phyloP scores from a whole-genome alignment of 1,140 invertebrate species.

The Drosophila melanogaster region DNA sequence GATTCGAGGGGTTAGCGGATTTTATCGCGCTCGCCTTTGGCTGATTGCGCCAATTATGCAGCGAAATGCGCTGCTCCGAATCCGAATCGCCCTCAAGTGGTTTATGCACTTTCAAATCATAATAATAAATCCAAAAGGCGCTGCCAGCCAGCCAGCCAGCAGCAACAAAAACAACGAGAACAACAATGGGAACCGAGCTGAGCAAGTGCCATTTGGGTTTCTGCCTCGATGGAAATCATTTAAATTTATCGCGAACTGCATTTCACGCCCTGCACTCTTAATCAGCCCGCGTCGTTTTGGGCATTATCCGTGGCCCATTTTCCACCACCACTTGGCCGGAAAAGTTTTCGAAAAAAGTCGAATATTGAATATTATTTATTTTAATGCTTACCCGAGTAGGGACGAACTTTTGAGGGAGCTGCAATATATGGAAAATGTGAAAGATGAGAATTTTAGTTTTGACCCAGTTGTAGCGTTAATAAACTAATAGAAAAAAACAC shows the following conservation, averaged over 20 bases:
- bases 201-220: slow-evolving; percentile 76
- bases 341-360: slow-evolving; percentile 34
- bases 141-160: slow-evolving; percentile 29
- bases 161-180: slow-evolving; percentile 10
- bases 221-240: slow-evolving; percentile 75
- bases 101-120: slow-evolving; percentile 82
- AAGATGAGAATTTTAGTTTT: slow-evolving; percentile 11
- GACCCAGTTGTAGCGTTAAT: slow-evolving; percentile 21
- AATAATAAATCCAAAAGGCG: slow-evolving; percentile 79
- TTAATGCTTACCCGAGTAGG: slow-evolving; percentile 41
- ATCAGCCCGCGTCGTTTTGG: slow-evolving; percentile 68
- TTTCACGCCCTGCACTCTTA: slow-evolving; percentile 78
- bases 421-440: not conserved
- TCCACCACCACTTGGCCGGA: slow-evolving; percentile 16
- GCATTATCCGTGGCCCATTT: slow-evolving; percentile 43
- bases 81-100: slow-evolving; percentile 74
- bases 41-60: slow-evolving; percentile 82
- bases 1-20: slow-evolving; percentile 38
- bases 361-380: slow-evolving; percentile 56
- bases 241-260: slow-evolving; percentile 78
- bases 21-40: slow-evolving; percentile 72
- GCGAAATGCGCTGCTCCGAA: slow-evolving; percentile 65
- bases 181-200: slow-evolving; percentile 32
- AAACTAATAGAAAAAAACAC: slow-evolving; percentile 36
- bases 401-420: slow-evolving; percentile 24